phyloP scores from a whole-genome alignment of 2,113 vertebrate species.

The Cochlearius cochlearius region DNA sequence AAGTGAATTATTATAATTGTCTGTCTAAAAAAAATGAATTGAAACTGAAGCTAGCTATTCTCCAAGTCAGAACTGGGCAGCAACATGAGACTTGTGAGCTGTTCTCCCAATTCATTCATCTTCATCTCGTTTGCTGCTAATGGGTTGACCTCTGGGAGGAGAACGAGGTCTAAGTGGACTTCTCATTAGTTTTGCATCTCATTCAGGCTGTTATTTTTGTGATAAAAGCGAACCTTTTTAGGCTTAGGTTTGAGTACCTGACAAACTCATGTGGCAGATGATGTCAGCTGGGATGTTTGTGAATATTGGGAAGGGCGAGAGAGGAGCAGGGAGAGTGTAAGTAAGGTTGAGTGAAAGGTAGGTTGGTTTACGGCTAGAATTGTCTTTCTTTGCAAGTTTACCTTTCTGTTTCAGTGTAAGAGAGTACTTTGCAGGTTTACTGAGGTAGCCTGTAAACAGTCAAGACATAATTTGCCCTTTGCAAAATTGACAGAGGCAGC shows the following conservation, averaged over 20 bases:
- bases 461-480: background rate
- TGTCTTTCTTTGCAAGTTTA: background rate
- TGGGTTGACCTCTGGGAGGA: background rate
- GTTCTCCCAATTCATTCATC: background rate
- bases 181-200: background rate
- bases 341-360: background rate
- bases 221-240: background rate
- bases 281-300: background rate
- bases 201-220: background rate
- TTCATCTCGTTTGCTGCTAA: background rate
- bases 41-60: background rate
- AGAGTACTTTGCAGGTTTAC: background rate
- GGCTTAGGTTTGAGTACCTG: background rate
- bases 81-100: background rate
- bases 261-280: background rate
- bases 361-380: background rate
- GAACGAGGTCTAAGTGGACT: background rate
- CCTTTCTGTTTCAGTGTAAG: background rate
- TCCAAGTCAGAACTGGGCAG: background rate
- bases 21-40: background rate
- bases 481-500: background rate
- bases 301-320: background rate
- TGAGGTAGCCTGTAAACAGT: background rate
- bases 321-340: background rate
- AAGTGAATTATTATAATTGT: background rate